These are phyloP conservation scores for Triplophysa bombifrons DNA, from an alignment of 2,797 vertebrate genomes.

Conservation along the genomic window DNA sequence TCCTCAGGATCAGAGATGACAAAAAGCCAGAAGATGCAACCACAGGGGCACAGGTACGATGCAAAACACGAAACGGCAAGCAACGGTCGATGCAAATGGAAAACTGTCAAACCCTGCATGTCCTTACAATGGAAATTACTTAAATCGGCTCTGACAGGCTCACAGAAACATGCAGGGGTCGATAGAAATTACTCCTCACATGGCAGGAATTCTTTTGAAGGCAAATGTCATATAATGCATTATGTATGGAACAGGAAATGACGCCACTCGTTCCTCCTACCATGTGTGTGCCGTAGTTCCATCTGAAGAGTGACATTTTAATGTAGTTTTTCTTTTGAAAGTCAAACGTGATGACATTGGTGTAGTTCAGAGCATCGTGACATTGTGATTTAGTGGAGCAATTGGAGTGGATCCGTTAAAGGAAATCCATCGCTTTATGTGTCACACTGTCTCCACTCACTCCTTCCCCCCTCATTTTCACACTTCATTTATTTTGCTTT, in stretches of 20 bases:
- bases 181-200: constrained; percentile 8
- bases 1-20: constrained; percentile 84
- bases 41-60: constrained; percentile 80
- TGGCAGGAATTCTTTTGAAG: background rate
- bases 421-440: constrained; percentile 37
- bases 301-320: background rate
- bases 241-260: constrained; percentile 20
- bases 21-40: constrained; percentile 90
- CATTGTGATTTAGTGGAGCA: constrained; percentile 41
- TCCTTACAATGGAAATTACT: background rate
- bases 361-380: constrained; percentile 16
- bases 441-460: constrained; percentile 28
- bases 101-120: background rate
- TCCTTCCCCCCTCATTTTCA: constrained; percentile 37
- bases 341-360: constrained; percentile 42
- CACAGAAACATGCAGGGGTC: background rate
- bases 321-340: constrained; percentile 40
- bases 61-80: background rate
- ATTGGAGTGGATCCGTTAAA: constrained; percentile 45
- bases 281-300: background rate
- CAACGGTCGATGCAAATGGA: background rate
- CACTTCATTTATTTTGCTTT: constrained; percentile 36
- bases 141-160: background rate
- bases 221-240: constrained; percentile 34
- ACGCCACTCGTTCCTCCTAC: background rate